phyloP scores from a whole-genome alignment of 1,140 invertebrate species.

The Diachasma alloeum region DNA sequence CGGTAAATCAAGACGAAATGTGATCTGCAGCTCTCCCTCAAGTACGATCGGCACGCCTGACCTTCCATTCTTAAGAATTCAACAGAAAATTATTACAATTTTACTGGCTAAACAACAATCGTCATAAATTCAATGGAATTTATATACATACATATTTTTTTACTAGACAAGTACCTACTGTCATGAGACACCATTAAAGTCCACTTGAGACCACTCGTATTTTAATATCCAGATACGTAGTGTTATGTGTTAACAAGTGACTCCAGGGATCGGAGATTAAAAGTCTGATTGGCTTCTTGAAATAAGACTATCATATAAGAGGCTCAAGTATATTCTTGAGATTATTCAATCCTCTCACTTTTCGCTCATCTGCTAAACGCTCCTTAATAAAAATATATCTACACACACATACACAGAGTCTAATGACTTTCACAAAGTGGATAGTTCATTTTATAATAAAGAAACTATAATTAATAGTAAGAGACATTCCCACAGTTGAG shows the following conservation, averaged over 20 bases:
- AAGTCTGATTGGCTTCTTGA: slow-evolving; percentile 5
- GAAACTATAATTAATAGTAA: too few species aligned
- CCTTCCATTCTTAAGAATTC: neutral
- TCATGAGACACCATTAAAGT: neutral
- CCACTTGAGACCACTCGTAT: neutral
- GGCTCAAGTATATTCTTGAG: neutral
- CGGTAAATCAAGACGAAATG: neutral
- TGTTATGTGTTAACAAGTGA: neutral
- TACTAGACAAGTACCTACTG: neutral
- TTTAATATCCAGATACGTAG: neutral
- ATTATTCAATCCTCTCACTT: neutral
- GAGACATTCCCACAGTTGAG: too few species aligned
- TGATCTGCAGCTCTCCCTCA: neutral
- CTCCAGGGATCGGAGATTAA: neutral
- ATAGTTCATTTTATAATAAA: neutral
- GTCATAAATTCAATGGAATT: neutral
- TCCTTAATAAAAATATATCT: neutral
- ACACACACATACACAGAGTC: neutral
- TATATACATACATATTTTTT: neutral
- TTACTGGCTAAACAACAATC: neutral
- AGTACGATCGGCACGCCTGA: neutral
- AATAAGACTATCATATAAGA: neutral
- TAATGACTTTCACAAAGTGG: neutral
- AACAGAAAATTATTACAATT: neutral
- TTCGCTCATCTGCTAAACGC: neutral